These are phyloP conservation scores for Sphinx pinastri DNA, from an alignment of 2,888 invertebrate genomes.

Conservation along the genomic window DNA sequence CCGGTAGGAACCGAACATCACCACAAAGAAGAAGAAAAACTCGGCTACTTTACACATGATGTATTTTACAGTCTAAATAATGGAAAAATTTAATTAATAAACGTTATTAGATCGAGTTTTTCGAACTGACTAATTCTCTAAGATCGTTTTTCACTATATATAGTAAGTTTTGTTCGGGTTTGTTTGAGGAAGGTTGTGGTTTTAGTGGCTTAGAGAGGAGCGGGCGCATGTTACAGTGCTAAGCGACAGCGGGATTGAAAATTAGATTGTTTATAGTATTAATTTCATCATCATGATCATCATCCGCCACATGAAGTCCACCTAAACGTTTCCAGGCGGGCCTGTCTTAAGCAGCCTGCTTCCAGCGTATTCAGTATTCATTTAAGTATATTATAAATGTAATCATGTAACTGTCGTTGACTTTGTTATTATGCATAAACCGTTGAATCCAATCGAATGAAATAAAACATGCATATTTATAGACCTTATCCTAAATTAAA, in stretches of 20 bases:
- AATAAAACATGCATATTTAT: too few species aligned
- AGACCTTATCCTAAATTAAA: too few species aligned
- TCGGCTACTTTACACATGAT: slow-evolving; percentile 13
- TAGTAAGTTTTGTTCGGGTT: slow-evolving; percentile 36
- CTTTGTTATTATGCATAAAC: too few species aligned
- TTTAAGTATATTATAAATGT: too few species aligned
- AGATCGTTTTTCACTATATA: slow-evolving; percentile 39
- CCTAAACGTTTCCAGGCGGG: too few species aligned
- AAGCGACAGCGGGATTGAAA: neutral
- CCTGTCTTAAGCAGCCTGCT: too few species aligned
- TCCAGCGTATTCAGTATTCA: too few species aligned
- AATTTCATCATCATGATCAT: too few species aligned
- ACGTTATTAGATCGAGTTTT: slow-evolving; percentile 13
- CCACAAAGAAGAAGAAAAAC: slow-evolving; percentile 23
- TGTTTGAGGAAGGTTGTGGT: slow-evolving; percentile 37
- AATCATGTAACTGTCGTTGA: too few species aligned
- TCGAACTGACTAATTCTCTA: slow-evolving; percentile 29
- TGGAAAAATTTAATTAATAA: slow-evolving; percentile 13
- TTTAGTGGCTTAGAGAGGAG: slow-evolving; percentile 25
- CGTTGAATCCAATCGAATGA: too few species aligned
- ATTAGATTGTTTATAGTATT: neutral
- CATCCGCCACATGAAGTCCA: too few species aligned
- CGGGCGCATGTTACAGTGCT: slow-evolving; percentile 3
- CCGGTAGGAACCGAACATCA: slow-evolving; percentile 14
- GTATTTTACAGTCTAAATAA: slow-evolving; percentile 12